These are phyloP conservation scores for Augochlorella aurata DNA, from an alignment of 2,888 invertebrate species.

Conservation along the genomic window DNA sequence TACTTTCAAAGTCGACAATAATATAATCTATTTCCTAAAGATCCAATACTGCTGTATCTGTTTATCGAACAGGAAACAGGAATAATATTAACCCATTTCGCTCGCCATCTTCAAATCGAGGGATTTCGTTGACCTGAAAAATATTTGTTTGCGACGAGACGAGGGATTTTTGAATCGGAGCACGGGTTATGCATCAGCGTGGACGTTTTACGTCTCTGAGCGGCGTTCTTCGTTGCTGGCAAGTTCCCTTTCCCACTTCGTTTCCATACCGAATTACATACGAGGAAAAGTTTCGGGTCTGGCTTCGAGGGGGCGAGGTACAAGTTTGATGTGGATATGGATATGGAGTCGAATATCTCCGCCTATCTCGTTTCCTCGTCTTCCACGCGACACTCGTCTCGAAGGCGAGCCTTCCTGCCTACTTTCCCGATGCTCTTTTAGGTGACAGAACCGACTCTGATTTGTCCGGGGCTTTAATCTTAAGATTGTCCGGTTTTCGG, in stretches of 20 bases:
- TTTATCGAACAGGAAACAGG: background rate
- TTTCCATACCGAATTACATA: slow-evolving; percentile 75
- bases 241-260: slow-evolving; percentile 64
- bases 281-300: slow-evolving; percentile 72
- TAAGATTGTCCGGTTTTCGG: slow-evolving; percentile 67
- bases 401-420: slow-evolving; percentile 44
- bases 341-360: slow-evolving; percentile 67
- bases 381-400: slow-evolving; percentile 53
- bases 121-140: slow-evolving; percentile 31
- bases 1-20: too few relatives aligned
- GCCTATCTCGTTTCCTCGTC: slow-evolving; percentile 60
- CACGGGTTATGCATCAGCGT: slow-evolving; percentile 56
- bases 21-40: background rate
- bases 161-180: slow-evolving; percentile 55
- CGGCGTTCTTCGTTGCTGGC: slow-evolving; percentile 55
- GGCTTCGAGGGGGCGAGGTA: slow-evolving; percentile 64
- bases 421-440: slow-evolving; percentile 61
- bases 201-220: slow-evolving; percentile 56
- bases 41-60: background rate
- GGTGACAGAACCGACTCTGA: slow-evolving; percentile 64
- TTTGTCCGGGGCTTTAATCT: slow-evolving; percentile 70
- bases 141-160: slow-evolving; percentile 37
- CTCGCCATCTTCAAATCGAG: background rate
- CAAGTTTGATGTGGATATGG: slow-evolving; percentile 73
- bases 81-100: slow-evolving; percentile 19